Percentiles rank a stretch among this genome's conserved stretches.
Conservation (phyloP, 2,888 invertebrate species). For the Galerucella pusilla region DNA sequence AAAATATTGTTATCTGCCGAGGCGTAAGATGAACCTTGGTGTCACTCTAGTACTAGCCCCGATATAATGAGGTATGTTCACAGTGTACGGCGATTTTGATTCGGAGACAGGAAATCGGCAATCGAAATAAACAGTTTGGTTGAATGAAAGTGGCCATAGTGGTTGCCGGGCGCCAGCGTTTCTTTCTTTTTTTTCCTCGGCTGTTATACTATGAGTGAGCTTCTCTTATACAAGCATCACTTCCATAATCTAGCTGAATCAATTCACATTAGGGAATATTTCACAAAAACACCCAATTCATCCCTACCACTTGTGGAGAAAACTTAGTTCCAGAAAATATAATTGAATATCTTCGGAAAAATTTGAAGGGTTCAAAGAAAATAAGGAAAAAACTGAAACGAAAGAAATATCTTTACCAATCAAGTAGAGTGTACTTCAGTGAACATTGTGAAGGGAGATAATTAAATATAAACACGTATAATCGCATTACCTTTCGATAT, state of each 20-base stretch:
- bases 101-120: too few species aligned
- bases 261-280: not conserved
- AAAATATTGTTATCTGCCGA: too few species aligned
- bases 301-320: not conserved
- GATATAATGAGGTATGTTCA: too few species aligned
- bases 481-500: conserved; percentile 17
- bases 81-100: too few species aligned
- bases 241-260: not conserved
- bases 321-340: conserved; percentile 22
- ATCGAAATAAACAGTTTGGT: too few species aligned
- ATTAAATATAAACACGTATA: conserved; percentile 26
- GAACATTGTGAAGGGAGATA: conserved; percentile 1
- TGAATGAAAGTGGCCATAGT: too few species aligned
- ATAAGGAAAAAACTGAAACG: conserved; percentile 23
- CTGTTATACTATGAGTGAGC: too few species aligned
- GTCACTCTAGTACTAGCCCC: too few species aligned
- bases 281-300: not conserved
- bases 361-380: conserved; percentile 21
- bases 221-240: not conserved
- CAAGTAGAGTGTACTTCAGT: conserved; percentile 23
- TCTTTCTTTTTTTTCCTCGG: too few species aligned
- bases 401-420: conserved; percentile 25
- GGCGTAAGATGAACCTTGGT: too few species aligned
- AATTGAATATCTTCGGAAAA: conserved; percentile 26
- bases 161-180: too few species aligned